phyloP scores from a whole-genome alignment of 2,113 vertebrate genomes.

The Scortum barcoo region DNA sequence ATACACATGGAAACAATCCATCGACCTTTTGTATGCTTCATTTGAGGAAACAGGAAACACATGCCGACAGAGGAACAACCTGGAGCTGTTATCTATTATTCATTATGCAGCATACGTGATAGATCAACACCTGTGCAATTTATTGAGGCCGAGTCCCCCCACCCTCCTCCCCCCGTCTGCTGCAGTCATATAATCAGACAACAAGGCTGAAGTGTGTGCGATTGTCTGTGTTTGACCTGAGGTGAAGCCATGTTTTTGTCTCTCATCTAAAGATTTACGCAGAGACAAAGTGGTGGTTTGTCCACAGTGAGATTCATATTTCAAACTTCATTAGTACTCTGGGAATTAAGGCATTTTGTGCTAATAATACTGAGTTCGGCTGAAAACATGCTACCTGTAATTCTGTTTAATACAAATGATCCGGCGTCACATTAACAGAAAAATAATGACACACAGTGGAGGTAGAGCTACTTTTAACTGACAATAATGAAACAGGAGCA shows the following conservation, averaged over 20 bases:
- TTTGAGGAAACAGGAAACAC: constrained; percentile 10
- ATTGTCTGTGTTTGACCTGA: constrained; percentile 10
- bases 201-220: constrained; percentile 1
- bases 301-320: neutral
- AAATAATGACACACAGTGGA: neutral
- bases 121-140: constrained; percentile 42
- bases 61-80: constrained; percentile 13
- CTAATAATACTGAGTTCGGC: neutral
- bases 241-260: constrained; percentile 15
- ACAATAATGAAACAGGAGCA: neutral
- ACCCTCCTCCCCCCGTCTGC: neutral
- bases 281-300: neutral
- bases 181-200: constrained; percentile 32
- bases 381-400: neutral
- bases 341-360: neutral
- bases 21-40: neutral
- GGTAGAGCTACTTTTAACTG: neutral
- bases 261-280: constrained; percentile 6
- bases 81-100: constrained; percentile 55
- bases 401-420: neutral
- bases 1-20: neutral
- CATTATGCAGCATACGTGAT: constrained; percentile 32
- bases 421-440: neutral
- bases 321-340: constrained; percentile 12
- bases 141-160: constrained; percentile 8